These are phyloP conservation scores for Oreochromis grahami DNA, from an alignment of 2,797 vertebrate genomes.

Conservation along the genomic window DNA sequence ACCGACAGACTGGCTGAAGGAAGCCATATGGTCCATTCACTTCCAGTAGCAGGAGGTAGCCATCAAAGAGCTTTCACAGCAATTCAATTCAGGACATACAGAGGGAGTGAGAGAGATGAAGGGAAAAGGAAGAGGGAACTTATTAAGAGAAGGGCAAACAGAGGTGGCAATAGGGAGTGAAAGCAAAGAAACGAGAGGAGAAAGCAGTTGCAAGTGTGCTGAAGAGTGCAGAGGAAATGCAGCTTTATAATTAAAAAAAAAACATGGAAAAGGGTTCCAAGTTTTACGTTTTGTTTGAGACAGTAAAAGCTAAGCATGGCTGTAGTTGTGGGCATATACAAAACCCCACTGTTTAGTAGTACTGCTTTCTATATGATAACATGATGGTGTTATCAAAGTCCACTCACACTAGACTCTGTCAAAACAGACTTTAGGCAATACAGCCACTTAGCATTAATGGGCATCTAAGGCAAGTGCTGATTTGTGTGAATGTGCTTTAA, in stretches of 20 bases:
- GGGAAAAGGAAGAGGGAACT: conserved; percentile 19
- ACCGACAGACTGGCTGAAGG: conserved; percentile 51
- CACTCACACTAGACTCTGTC: conserved; percentile 7
- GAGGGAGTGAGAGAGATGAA: conserved; percentile 13
- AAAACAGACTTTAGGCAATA: not conserved
- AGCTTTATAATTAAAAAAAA: not conserved
- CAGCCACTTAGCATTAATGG: not conserved
- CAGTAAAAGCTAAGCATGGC: not conserved
- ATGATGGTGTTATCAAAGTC: conserved; percentile 10
- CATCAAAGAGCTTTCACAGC: conserved; percentile 62
- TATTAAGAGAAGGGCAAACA: conserved; percentile 10
- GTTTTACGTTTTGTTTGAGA: not conserved
- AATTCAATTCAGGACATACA: conserved; percentile 46
- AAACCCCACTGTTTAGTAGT: conserved; percentile 24
- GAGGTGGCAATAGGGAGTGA: not conserved
- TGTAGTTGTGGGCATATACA: conserved; percentile 11
- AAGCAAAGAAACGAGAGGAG: not conserved
- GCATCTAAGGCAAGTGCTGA: not conserved
- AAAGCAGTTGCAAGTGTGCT: not conserved
- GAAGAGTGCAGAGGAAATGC: not conserved
- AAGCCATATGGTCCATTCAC: conserved; percentile 74
- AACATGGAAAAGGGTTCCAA: not conserved
- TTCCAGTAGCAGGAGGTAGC: conserved; percentile 63
- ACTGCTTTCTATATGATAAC: conserved; percentile 35
- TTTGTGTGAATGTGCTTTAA: not conserved